A percentile compares a stretch with the other conserved stretches of the same genome.
These are phyloP conservation scores for Noctua pronuba DNA, from an alignment of 2,888 invertebrate genomes.

Conservation along the genomic window DNA sequence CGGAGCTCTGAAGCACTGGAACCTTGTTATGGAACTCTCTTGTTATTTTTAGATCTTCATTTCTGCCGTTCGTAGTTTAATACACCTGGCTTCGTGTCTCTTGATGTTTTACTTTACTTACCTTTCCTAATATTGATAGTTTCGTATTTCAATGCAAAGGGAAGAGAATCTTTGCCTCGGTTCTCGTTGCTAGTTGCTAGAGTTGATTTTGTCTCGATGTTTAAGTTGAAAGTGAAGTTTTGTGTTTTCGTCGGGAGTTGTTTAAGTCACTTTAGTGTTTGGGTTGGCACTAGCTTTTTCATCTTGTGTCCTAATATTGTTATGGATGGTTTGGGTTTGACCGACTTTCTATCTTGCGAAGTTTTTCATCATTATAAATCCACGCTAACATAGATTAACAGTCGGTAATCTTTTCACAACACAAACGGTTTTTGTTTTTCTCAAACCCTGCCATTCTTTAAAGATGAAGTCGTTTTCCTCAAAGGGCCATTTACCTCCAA, in stretches of 20 bases:
- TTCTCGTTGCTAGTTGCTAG: background rate
- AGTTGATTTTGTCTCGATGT: constrained; percentile 25
- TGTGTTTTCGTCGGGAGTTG: constrained; percentile 4
- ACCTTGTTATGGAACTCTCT: constrained; percentile 66
- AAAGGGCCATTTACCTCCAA: constrained; percentile 77
- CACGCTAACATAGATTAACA: constrained; percentile 35
- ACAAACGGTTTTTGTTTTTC: constrained; percentile 43
- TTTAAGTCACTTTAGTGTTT: constrained; percentile 20
- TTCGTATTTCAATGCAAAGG: constrained; percentile 19
- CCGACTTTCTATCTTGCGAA: background rate
- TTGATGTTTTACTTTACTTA: constrained; percentile 20
- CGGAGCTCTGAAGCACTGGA: constrained; percentile 46
- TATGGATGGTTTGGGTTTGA: background rate
- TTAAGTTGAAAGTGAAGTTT: constrained; percentile 28
- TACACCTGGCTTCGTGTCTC: constrained; percentile 52
- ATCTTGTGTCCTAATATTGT: background rate
- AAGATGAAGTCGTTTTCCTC: constrained; percentile 82
- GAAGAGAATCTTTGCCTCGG: background rate
- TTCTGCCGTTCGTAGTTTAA: constrained; percentile 54
- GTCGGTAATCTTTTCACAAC: constrained; percentile 42
- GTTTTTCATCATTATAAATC: constrained; percentile 19
- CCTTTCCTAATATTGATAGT: background rate
- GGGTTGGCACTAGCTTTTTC: background rate
- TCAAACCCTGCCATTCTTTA: constrained; percentile 51
- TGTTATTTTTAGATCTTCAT: constrained; percentile 65